phyloP scores from a whole-genome alignment of 2,888 invertebrate species.

The Harmothoe impar region DNA sequence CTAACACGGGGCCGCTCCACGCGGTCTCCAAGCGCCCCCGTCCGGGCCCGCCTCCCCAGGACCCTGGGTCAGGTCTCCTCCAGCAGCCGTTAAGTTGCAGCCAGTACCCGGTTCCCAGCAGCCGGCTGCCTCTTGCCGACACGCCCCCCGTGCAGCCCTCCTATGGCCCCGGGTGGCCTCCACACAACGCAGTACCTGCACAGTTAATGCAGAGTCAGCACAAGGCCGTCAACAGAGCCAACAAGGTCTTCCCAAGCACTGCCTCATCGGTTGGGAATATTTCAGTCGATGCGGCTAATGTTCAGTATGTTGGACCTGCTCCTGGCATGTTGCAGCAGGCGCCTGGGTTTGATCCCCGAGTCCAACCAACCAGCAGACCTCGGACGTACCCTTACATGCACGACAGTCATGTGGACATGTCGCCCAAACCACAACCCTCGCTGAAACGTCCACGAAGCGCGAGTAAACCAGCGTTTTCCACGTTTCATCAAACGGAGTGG shows the following conservation, averaged over 20 bases:
- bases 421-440: not conserved
- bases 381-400: constrained; percentile 34
- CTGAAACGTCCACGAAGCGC: not conserved
- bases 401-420: not conserved
- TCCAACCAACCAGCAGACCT: not conserved
- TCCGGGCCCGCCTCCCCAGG: not conserved
- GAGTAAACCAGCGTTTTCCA: not conserved
- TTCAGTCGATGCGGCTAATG: not conserved
- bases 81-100: not conserved
- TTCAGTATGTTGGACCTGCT: not conserved
- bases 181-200: not conserved
- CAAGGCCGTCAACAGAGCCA: not conserved
- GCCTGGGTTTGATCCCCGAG: not conserved
- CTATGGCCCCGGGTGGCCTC: not conserved
- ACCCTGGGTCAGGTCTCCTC: not conserved
- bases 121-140: not conserved
- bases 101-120: not conserved
- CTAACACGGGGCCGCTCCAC: too few species aligned
- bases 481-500: not conserved
- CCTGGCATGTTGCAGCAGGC: not conserved
- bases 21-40: not conserved
- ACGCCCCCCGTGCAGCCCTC: not conserved
- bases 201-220: not conserved
- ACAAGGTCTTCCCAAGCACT: not conserved
- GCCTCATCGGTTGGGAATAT: not conserved